Evolutionary conservation across 2,797 vertebrate genomes (phyloP).

Genomic region (Bovichtus variegatus): DNA sequence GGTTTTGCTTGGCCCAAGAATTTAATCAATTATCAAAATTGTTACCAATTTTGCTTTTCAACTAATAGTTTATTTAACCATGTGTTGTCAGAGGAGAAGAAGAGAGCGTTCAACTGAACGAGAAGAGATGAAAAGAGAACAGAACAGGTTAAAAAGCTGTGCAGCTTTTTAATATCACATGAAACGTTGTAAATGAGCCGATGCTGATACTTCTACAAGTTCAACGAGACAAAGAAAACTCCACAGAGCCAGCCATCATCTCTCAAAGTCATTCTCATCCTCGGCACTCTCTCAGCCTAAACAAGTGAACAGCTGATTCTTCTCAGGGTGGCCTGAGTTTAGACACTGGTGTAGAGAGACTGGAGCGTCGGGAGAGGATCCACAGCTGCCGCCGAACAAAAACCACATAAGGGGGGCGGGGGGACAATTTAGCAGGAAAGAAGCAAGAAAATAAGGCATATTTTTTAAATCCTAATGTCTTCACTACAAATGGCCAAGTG

Average conservation of each 20-base stretch:
- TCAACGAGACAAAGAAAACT: not conserved
- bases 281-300: slow-evolving; percentile 52
- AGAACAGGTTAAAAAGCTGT: not conserved
- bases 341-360: slow-evolving; percentile 44
- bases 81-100: not conserved
- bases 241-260: not conserved
- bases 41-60: not conserved
- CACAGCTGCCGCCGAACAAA: slow-evolving; percentile 57
- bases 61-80: not conserved
- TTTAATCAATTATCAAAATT: not conserved
- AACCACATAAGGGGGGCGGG: not conserved
- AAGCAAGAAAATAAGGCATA: not conserved
- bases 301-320: slow-evolving; percentile 66
- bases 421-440: not conserved
- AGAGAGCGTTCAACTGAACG: not conserved
- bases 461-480: too few relatives aligned
- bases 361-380: slow-evolving; percentile 52
- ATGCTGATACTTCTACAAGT: too few relatives aligned
- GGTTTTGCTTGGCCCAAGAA: too few relatives aligned
- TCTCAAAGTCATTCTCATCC: slow-evolving; percentile 41
- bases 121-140: not conserved
- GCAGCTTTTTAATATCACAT: not conserved
- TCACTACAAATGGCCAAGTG: not conserved
- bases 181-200: slow-evolving; percentile 10
- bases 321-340: slow-evolving; percentile 61